phyloP scores from a whole-genome alignment of 64 coral and sea anemone genomes.

The Platygyra sinensis region DNA sequence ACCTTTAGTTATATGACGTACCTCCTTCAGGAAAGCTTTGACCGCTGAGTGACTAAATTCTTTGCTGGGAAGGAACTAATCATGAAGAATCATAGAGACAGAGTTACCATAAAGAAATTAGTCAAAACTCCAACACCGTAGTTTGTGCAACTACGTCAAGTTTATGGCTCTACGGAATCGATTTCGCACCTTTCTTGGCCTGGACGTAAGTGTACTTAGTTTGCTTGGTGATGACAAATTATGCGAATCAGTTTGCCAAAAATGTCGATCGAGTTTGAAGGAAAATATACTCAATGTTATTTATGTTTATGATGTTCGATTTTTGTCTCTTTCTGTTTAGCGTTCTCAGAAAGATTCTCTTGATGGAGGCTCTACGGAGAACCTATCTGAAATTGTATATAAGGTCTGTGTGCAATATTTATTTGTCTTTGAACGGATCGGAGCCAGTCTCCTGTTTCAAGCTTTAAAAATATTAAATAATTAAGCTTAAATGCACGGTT shows the following conservation, averaged over 20 bases:
- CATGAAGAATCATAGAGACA: too few relatives aligned
- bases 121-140: neutral
- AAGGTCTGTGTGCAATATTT: conserved; percentile 39
- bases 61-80: neutral
- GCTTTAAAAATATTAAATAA: too few relatives aligned
- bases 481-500: too few relatives aligned
- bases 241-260: neutral
- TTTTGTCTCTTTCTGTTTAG: conserved; percentile 28
- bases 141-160: neutral
- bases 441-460: too few relatives aligned
- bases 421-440: neutral
- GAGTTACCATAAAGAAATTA: too few relatives aligned
- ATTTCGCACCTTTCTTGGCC: conserved; percentile 73
- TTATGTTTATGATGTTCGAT: neutral
- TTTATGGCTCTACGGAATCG: conserved; percentile 76
- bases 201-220: conserved; percentile 73
- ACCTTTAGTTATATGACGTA: neutral
- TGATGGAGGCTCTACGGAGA: conserved; percentile 69
- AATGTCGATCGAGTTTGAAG: neutral
- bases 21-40: neutral
- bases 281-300: neutral
- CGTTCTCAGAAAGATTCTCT: conserved; percentile 58
- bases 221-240: neutral
- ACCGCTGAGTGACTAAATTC: neutral
- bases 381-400: conserved; percentile 72